A percentile compares a stretch with the other conserved stretches of the same genome.
Conservation (phyloP, 2,888 invertebrate genomes). For the Pheosia tremula region DNA sequence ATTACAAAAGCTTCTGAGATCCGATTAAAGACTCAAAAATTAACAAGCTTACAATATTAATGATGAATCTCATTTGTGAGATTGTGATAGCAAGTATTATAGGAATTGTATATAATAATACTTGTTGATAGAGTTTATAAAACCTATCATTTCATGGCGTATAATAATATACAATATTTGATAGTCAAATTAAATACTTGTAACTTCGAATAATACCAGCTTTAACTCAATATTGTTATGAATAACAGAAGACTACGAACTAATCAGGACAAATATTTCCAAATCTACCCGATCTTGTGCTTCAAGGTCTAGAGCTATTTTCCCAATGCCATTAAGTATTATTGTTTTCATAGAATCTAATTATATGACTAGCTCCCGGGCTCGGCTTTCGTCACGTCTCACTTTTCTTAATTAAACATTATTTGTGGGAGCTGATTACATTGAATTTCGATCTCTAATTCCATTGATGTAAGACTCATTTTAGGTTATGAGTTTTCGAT, state of each 20-base stretch:
- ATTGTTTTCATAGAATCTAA: conserved; percentile 56
- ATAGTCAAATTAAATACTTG: not conserved
- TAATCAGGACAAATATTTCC: conserved; percentile 11
- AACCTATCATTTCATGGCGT: no score
- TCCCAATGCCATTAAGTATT: conserved; percentile 32
- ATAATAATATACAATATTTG: no score
- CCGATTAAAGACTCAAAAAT: no score
- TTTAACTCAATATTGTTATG: not conserved
- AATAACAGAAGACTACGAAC: not conserved
- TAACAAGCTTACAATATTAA: no score
- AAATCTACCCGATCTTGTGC: conserved; percentile 31
- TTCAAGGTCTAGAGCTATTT: conserved; percentile 25
- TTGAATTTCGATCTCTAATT: conserved; percentile 24
- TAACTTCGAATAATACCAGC: not conserved
- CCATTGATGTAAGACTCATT: conserved; percentile 1
- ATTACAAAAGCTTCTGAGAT: no score
- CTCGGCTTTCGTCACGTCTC: conserved; percentile 62
- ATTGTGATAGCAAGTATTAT: no score
- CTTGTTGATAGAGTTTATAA: no score
- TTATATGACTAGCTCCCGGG: conserved; percentile 48
- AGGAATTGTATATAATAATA: no score
- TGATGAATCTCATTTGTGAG: no score
- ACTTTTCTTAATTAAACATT: conserved; percentile 71
- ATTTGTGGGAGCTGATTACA: conserved; percentile 45
- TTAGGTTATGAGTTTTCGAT: conserved; percentile 5